phyloP scores from a whole-genome alignment of 1,140 invertebrate species.

The Oppia nitens region DNA sequence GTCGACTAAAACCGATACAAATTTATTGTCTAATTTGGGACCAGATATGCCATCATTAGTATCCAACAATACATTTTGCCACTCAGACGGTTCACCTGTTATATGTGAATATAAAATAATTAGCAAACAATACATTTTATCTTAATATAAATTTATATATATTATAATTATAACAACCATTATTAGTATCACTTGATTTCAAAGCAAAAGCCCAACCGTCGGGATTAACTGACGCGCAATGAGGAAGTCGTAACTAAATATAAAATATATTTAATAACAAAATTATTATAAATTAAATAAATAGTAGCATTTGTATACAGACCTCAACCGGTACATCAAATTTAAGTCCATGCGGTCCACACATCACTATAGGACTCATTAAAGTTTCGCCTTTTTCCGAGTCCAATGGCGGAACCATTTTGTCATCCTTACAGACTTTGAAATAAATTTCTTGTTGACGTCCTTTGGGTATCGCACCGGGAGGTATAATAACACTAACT shows the following conservation, averaged over 20 bases:
- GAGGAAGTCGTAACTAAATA: slow-evolving; percentile 44
- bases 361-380: slow-evolving; percentile 81
- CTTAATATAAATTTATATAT: not conserved
- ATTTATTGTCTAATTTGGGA: slow-evolving; percentile 41
- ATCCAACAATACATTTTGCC: slow-evolving; percentile 40
- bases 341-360: slow-evolving; percentile 75
- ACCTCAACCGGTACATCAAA: slow-evolving; percentile 72
- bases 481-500: slow-evolving; percentile 69
- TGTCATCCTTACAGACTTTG: slow-evolving; percentile 50
- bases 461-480: slow-evolving; percentile 60
- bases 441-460: slow-evolving; percentile 82
- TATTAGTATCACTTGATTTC: slow-evolving; percentile 54
- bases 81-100: slow-evolving; percentile 48
- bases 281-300: too few species aligned
- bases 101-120: not conserved
- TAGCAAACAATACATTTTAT: not conserved
- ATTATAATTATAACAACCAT: slow-evolving; percentile 22
- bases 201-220: slow-evolving; percentile 37
- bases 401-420: slow-evolving; percentile 60
- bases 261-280: too few species aligned
- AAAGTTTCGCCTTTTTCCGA: slow-evolving; percentile 79
- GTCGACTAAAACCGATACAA: slow-evolving; percentile 69
- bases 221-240: slow-evolving; percentile 33
- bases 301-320: too few species aligned
- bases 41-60: slow-evolving; percentile 28